A percentile compares a stretch with the other conserved stretches of the same genome.
phyloP scores from a whole-genome alignment of 2,797 vertebrate genomes.

The Melanogrammus aeglefinus region DNA sequence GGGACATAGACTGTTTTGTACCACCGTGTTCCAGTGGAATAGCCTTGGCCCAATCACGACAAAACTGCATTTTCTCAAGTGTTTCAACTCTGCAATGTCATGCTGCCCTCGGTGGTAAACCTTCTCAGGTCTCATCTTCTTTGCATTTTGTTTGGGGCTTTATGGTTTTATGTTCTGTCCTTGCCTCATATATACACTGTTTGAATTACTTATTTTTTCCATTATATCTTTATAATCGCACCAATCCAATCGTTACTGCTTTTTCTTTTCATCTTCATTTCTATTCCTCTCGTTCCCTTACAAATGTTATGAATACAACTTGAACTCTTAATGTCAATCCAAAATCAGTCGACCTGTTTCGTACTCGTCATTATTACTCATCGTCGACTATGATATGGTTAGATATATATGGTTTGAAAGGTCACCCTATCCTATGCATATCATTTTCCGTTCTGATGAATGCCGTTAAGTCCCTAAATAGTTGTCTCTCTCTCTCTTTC shows the following conservation, averaged over 20 bases:
- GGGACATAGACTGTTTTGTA: slow-evolving; percentile 17
- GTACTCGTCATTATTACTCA: background rate
- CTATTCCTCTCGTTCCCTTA: background rate
- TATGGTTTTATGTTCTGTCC: background rate
- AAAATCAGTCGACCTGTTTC: background rate
- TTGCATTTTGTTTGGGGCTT: background rate
- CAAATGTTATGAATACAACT: background rate
- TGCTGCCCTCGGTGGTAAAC: slow-evolving; percentile 8
- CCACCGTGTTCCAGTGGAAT: slow-evolving; percentile 30
- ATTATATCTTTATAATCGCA: background rate
- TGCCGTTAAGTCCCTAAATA: background rate
- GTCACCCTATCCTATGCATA: background rate
- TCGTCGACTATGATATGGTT: background rate
- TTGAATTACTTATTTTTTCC: background rate
- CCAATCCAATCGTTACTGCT: no score
- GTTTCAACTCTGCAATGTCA: slow-evolving; percentile 17
- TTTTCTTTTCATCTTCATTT: slow-evolving; percentile 15
- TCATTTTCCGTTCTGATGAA: background rate
- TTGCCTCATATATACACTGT: background rate
- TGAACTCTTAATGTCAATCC: background rate
- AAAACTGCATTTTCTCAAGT: slow-evolving; percentile 18
- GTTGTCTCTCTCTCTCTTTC: slow-evolving; percentile 9
- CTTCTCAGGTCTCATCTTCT: background rate
- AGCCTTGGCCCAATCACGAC: slow-evolving; percentile 28
- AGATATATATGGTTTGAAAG: background rate